Percentiles rank a stretch among this genome's conserved stretches.
phyloP scores from a whole-genome alignment of 1,140 invertebrate species.

The Drosophila biarmipes region DNA sequence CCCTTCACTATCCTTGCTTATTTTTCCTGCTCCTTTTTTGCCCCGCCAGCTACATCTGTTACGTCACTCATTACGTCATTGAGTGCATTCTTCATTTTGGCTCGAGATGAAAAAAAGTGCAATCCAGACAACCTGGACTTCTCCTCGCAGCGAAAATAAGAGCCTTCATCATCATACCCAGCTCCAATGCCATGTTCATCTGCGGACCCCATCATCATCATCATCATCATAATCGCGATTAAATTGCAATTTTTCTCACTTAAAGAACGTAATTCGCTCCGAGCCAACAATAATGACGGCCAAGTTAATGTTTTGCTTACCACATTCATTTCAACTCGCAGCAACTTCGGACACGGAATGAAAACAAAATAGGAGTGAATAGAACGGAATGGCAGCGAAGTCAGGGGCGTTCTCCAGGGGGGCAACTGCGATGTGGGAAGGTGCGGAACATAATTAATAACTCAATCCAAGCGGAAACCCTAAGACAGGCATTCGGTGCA shows the following conservation, averaged over 20 bases:
- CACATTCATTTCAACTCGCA: slow-evolving; percentile 59
- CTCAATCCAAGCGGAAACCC: slow-evolving; percentile 82
- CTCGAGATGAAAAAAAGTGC: too few relatives aligned
- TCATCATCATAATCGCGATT: slow-evolving; percentile 65
- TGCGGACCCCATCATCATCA: slow-evolving; percentile 42
- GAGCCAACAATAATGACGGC: slow-evolving; percentile 53
- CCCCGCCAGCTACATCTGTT: background rate
- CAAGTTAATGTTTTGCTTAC: slow-evolving; percentile 62
- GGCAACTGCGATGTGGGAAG: slow-evolving; percentile 11
- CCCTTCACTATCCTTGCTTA: background rate
- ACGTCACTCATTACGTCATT: slow-evolving; percentile 17
- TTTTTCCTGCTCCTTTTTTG: background rate
- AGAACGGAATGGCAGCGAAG: slow-evolving; percentile 19
- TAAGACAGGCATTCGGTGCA: slow-evolving; percentile 47
- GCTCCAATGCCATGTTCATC: slow-evolving; percentile 6
- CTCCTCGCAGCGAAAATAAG: background rate
- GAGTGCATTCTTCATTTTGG: background rate
- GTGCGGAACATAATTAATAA: slow-evolving; percentile 77
- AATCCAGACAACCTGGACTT: background rate
- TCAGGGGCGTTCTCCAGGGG: slow-evolving; percentile 4
- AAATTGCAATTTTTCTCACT: slow-evolving; percentile 79
- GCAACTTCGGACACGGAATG: slow-evolving; percentile 45
- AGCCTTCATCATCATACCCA: slow-evolving; percentile 1
- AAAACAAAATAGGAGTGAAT: slow-evolving; percentile 42
- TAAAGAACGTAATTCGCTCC: slow-evolving; percentile 56